Conservation (phyloP, 2,888 invertebrate species). For the Ferdinandea cuprea region DNA sequence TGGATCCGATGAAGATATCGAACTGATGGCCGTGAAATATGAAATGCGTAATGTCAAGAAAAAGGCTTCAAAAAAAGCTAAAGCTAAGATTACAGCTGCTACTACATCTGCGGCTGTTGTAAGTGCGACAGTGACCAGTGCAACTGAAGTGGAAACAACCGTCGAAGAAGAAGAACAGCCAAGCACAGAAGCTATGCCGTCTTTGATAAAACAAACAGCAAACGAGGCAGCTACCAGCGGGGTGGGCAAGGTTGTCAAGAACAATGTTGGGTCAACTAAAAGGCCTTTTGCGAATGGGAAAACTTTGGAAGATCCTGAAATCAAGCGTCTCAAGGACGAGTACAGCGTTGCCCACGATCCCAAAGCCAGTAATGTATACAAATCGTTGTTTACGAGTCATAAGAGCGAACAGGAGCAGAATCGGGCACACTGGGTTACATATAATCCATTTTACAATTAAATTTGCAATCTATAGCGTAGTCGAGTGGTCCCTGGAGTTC, state of each 20-base stretch:
- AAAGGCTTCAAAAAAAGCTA: slow-evolving; percentile 86
- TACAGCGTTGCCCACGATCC: slow-evolving; percentile 96
- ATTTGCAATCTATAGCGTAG: not conserved
- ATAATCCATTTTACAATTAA: slow-evolving; percentile 97
- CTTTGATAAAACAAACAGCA: not conserved
- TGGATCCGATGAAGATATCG: slow-evolving; percentile 91
- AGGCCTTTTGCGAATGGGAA: slow-evolving; percentile 77
- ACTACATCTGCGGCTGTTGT: not conserved
- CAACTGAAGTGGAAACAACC: slow-evolving; percentile 51
- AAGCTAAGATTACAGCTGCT: slow-evolving; percentile 1
- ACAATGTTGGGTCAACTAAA: slow-evolving; percentile 72
- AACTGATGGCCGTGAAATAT: slow-evolving; percentile 86
- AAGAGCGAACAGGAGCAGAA: slow-evolving; percentile 93
- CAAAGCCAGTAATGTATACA: slow-evolving; percentile 94
- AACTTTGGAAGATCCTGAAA: slow-evolving; percentile 86
- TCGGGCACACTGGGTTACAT: slow-evolving; percentile 98
- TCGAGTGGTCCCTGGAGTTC: slow-evolving; percentile 4
- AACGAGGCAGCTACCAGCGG: slow-evolving; percentile 19
- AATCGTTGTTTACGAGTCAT: slow-evolving; percentile 97
- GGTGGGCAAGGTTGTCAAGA: slow-evolving; percentile 59
- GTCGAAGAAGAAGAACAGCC: slow-evolving; percentile 19
- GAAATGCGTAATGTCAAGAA: slow-evolving; percentile 87
- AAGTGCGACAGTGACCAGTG: slow-evolving; percentile 10
- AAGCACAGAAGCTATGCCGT: slow-evolving; percentile 11
- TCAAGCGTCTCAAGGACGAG: slow-evolving; percentile 90